Evolutionary conservation across 2,113 vertebrate species (phyloP), one percentile per base, ranked within the genome.

Genomic region (Tympanuchus pallidicinctus): DNA sequence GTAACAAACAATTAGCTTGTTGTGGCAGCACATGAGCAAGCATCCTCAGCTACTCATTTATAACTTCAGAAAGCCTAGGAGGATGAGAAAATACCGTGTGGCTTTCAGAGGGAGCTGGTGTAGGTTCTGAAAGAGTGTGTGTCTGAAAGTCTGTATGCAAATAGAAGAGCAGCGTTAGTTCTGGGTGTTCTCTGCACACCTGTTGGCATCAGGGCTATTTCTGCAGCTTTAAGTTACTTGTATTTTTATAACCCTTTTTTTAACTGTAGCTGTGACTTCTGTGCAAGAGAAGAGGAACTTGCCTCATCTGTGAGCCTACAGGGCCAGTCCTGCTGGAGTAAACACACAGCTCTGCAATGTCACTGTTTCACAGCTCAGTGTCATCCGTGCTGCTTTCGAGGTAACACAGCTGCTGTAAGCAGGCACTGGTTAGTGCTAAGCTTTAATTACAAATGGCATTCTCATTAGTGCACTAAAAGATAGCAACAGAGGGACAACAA

Each of bases 121-220:
- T 57, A 11, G 0, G 2, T 52, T 80, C 88, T 34, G 64, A 54
- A 54, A 54, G 25, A 14, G 28, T 16, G 25, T 16, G 25, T 15
- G 9, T 80, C 88, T 34, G 64, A 52, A 43, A 79, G n/a, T 8
- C 43, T 28, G 7, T 28, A 54, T 8, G 6, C 4, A 4, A 42
- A 71, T 18, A 15, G 0, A 1, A 18, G 36, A 86, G 34, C 67
- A 56, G 59, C 0, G 0, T 8, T 45, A 48, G 9, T 3, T 3
- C 18, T 57, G 5, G 22, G 40, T 32, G 56, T n/a, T 48, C 45
- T 47, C 56, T 25, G 50, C 38, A 32, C 85, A 59, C 27, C 60
- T 85, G 42, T 7, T 43, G 50, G 21, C 12, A 34, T 15, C 65
- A 8, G 32, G 21, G 7, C 42, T 70, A 3, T 24, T 90, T 67